Percentiles rank a stretch among this genome's conserved stretches.
Evolutionary conservation across 1,140 invertebrate genomes (phyloP).

Genomic region (Drosophila orena): DNA sequence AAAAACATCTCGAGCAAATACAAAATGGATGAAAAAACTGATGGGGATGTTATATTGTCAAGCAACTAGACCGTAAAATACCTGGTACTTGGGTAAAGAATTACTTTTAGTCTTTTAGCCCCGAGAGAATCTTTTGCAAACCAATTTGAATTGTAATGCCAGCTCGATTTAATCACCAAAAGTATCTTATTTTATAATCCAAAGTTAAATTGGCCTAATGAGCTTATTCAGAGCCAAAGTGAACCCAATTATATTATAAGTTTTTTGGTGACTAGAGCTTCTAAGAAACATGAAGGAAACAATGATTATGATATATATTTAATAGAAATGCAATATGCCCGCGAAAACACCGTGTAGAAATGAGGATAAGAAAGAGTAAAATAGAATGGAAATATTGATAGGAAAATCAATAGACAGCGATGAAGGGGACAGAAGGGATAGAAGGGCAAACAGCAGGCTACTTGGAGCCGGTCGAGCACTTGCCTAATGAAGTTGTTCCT

Average conservation of each 20-base stretch:
- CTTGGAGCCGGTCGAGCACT: slow-evolving; percentile 39
- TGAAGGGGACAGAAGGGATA: slow-evolving; percentile 13
- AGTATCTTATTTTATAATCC: no score
- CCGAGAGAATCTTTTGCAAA: no score
- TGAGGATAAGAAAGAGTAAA: background rate
- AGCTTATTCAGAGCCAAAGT: no score
- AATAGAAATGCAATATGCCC: background rate
- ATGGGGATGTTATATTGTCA: background rate
- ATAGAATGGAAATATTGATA: slow-evolving; percentile 55
- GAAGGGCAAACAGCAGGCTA: slow-evolving; percentile 20
- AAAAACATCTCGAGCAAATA: slow-evolving; percentile 62
- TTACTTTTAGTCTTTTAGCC: background rate
- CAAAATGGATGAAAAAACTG: slow-evolving; percentile 18
- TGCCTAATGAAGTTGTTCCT: slow-evolving; percentile 65
- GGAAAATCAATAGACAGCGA: slow-evolving; percentile 64
- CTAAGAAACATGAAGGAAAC: no score
- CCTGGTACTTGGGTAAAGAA: background rate
- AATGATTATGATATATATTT: no score
- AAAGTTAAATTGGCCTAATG: no score
- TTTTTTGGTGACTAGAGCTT: no score
- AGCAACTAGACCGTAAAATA: slow-evolving; percentile 3
- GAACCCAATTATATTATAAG: no score
- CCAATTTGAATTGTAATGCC: no score
- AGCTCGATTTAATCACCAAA: no score
- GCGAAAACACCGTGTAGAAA: slow-evolving; percentile 7